phyloP scores from a whole-genome alignment of 35 echinoderm and acorn worm genomes.

The Hemicentrotus pulcherrimus region DNA sequence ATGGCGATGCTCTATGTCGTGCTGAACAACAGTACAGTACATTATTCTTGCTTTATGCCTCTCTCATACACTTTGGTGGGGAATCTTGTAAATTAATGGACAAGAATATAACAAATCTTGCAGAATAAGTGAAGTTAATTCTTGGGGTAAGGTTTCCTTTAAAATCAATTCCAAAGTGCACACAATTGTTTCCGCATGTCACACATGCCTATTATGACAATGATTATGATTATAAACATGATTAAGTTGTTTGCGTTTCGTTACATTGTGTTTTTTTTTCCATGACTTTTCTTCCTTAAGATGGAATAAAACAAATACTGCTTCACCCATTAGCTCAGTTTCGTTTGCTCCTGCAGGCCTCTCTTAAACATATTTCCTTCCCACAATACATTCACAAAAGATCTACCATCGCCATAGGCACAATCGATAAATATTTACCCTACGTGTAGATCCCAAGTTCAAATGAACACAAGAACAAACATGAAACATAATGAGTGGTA shows the following conservation, averaged over 20 bases:
- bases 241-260: neutral
- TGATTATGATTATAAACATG: neutral
- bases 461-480: neutral
- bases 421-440: conserved; percentile 22
- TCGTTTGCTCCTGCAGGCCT: neutral
- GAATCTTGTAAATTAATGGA: too few relatives aligned
- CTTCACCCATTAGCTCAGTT: neutral
- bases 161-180: neutral
- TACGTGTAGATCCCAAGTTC: neutral
- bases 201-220: neutral
- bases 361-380: neutral
- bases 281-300: neutral
- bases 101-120: too few relatives aligned
- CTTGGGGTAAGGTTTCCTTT: too few relatives aligned
- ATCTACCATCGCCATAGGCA: neutral
- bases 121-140: too few relatives aligned
- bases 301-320: neutral
- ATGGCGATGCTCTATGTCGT: too few relatives aligned
- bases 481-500: neutral
- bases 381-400: neutral
- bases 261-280: neutral
- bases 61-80: too few relatives aligned
- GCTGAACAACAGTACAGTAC: too few relatives aligned
- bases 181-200: neutral
- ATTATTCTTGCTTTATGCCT: too few relatives aligned